These are phyloP conservation scores for Myrmophylax atrothorax DNA, from an alignment of 2,113 vertebrate species.

Conservation along the genomic window DNA sequence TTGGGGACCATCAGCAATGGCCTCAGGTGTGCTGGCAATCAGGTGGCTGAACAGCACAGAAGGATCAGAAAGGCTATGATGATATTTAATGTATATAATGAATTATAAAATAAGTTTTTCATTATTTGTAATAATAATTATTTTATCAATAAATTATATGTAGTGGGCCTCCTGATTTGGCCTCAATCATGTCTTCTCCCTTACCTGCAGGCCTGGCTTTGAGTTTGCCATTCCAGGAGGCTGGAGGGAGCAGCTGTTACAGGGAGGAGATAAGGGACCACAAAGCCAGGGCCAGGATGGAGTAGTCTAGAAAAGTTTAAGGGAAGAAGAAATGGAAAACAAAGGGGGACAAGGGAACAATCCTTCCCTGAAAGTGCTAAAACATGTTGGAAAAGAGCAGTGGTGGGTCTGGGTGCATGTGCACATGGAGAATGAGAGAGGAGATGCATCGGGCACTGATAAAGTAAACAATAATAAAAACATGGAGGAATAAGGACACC, in stretches of 20 bases:
- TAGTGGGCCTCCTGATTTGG: background rate
- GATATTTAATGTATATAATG: background rate
- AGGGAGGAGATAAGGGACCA: background rate
- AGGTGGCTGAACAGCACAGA: background rate
- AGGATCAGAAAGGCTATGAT: background rate
- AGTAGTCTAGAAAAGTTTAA: background rate
- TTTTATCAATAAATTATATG: background rate
- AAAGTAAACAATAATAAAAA: no score
- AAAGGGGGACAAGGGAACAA: background rate
- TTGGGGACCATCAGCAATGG: background rate
- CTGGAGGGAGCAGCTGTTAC: background rate
- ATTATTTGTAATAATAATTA: background rate
- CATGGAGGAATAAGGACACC: no score
- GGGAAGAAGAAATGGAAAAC: background rate
- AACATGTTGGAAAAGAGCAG: background rate
- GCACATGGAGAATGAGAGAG: background rate
- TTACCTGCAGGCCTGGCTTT: background rate
- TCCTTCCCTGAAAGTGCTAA: background rate
- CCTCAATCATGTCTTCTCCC: background rate
- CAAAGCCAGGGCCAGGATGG: background rate
- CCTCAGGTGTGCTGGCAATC: background rate
- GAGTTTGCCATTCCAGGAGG: background rate
- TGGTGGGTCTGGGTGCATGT: background rate
- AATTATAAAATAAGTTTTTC: background rate
- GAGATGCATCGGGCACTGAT: accelerated